Evolutionary conservation across 2,113 vertebrate species (phyloP).

Genomic region (Danio rerio): DNA sequence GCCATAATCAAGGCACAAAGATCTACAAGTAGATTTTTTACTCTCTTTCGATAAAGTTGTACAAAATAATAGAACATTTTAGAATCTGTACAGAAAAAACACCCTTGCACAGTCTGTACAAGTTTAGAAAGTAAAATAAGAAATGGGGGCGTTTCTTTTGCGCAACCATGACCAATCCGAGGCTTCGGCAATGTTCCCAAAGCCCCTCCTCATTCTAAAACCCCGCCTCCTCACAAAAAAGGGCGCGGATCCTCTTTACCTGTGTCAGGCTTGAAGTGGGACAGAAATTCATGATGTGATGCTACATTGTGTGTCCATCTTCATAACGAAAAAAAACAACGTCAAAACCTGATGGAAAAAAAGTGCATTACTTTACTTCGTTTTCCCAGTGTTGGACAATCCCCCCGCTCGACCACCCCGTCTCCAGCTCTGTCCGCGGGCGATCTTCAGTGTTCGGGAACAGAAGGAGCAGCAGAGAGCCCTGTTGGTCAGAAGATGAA

Average conservation of each 20-base stretch:
- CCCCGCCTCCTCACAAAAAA: not conserved
- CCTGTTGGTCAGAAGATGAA: conserved; percentile 36
- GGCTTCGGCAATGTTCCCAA: not conserved
- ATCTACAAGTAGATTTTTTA: conserved; percentile 96
- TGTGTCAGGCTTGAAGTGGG: conserved; percentile 77
- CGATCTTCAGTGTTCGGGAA: conserved; percentile 69
- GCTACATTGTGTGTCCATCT: conserved; percentile 87
- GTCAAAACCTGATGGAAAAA: conserved; percentile 82
- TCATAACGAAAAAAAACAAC: conserved; percentile 70
- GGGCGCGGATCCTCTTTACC: conserved; percentile 56
- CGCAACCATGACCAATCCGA: not conserved
- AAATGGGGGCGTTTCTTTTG: conserved; percentile 43
- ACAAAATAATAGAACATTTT: conserved; percentile 99
- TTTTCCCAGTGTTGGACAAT: conserved; percentile 44
- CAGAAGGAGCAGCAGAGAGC: conserved; percentile 56
- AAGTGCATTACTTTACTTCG: conserved; percentile 83
- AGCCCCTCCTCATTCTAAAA: not conserved
- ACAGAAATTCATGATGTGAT: conserved; percentile 88
- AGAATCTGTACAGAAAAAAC: conserved; percentile 95
- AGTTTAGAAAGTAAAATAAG: conserved; percentile 75
- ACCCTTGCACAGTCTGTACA: conserved; percentile 94
- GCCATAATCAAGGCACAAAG: conserved; percentile 98
- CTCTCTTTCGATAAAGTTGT: conserved; percentile 93
- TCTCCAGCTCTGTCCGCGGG: conserved; percentile 57
- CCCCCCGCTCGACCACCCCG: conserved; percentile 34